phyloP scores from a whole-genome alignment of 1,140 invertebrate genomes.

The Sinonovacula constricta region DNA sequence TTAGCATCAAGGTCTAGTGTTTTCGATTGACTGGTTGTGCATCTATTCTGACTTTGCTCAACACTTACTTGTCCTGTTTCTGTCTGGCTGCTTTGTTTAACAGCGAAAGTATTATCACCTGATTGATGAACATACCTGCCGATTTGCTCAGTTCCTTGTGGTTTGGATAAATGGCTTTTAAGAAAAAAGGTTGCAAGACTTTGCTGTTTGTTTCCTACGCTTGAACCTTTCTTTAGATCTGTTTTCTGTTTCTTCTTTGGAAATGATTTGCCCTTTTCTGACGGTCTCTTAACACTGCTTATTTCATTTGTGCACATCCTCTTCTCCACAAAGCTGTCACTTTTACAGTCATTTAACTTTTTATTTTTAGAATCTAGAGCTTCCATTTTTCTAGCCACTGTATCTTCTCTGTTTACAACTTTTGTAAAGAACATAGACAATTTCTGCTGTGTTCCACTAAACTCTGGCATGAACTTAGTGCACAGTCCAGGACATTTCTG shows the following conservation, averaged over 20 bases:
- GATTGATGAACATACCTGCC: too few species aligned
- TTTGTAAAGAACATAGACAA: conserved; percentile 78
- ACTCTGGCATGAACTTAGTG: conserved; percentile 81
- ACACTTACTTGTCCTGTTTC: not conserved
- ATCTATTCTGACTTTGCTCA: not conserved
- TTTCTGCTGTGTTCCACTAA: conserved; percentile 80
- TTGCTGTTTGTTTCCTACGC: conserved; percentile 45
- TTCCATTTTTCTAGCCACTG: not conserved
- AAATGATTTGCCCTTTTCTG: not conserved
- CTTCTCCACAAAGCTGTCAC: not conserved
- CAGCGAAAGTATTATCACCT: too few species aligned
- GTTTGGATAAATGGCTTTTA: too few species aligned
- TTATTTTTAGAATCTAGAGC: not conserved
- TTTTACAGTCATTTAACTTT: too few species aligned
- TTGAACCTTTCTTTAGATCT: conserved; percentile 11
- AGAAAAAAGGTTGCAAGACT: conserved; percentile 62
- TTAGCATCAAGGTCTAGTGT: not conserved
- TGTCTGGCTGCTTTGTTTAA: not conserved
- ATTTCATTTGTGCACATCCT: not conserved
- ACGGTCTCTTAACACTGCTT: conserved; percentile 25
- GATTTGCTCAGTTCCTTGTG: conserved; percentile 5
- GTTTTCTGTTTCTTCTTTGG: conserved; percentile 34
- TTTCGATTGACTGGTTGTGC: not conserved
- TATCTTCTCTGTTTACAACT: conserved; percentile 18
- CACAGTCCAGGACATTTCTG: conserved; percentile 77